Conservation (phyloP, 2,113 vertebrate genomes). For the Microcebus jonahi region DNA sequence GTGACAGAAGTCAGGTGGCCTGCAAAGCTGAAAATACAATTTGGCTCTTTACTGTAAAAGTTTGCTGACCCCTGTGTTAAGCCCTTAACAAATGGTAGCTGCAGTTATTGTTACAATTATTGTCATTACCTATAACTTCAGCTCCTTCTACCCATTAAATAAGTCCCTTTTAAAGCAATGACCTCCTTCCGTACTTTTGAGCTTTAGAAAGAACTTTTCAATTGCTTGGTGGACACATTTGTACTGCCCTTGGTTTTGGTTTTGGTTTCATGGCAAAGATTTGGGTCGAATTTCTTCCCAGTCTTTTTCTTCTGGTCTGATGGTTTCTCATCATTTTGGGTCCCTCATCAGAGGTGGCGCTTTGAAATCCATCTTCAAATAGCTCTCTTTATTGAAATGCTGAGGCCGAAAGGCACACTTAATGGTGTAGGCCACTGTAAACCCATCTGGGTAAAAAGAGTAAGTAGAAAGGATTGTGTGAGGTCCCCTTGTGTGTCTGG, state of each 20-base stretch:
- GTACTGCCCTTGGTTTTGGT: background rate
- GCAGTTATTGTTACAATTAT: background rate
- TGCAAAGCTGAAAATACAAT: background rate
- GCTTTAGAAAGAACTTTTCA: background rate
- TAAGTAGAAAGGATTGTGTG: background rate
- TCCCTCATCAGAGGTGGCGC: background rate
- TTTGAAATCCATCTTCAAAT: background rate
- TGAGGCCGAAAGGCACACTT: too few relatives aligned
- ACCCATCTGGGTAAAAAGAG: background rate
- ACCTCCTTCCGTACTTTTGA: background rate
- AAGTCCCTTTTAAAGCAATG: background rate
- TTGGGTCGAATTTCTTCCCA: background rate
- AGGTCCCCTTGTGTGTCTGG: background rate
- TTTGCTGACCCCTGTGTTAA: background rate
- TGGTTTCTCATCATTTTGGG: background rate
- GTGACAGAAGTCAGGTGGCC: background rate
- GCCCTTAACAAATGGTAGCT: background rate
- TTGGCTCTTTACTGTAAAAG: background rate
- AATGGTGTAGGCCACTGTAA: background rate
- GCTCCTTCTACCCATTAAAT: background rate
- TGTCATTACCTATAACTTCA: background rate
- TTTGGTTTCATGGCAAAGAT: background rate
- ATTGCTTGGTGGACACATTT: background rate
- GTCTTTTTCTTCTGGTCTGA: background rate
- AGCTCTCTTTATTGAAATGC: background rate